Evolutionary conservation across 2,797 vertebrate species (phyloP).

Genomic region (Pogoniulus pusillus): DNA sequence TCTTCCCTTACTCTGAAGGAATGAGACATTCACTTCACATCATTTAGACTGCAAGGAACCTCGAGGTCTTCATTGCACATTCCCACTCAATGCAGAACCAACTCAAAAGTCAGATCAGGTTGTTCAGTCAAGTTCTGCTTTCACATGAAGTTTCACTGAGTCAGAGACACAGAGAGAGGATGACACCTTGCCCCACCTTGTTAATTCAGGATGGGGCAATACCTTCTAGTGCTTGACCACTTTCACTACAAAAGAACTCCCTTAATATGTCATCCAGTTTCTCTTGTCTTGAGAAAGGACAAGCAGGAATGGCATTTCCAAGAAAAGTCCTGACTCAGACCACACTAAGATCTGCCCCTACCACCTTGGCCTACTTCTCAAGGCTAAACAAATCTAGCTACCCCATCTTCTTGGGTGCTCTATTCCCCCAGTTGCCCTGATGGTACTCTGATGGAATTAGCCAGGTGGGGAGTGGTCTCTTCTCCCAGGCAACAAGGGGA

Average conservation of each 20-base stretch:
- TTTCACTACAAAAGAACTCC: not conserved
- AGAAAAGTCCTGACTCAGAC: not conserved
- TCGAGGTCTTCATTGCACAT: not conserved
- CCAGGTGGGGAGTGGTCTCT: not conserved
- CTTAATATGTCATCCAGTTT: not conserved
- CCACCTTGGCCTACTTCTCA: not conserved
- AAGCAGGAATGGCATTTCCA: not conserved
- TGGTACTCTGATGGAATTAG: not conserved
- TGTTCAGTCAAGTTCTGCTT: conserved; percentile 11
- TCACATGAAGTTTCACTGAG: not conserved
- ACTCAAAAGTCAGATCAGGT: not conserved
- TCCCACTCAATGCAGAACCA: not conserved
- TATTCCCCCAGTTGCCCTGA: not conserved
- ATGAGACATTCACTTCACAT: not conserved
- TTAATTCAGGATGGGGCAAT: not conserved
- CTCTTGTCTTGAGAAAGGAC: not conserved
- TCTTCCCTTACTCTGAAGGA: not conserved
- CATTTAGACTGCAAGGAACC: not conserved
- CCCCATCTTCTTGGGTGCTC: not conserved
- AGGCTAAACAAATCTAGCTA: not conserved
- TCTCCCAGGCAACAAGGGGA: not conserved
- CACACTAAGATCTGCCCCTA: not conserved
- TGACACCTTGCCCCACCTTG: not conserved
- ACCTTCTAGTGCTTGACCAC: not conserved
- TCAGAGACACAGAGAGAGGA: not conserved